Percentiles rank a stretch among this genome's conserved stretches.
These are phyloP conservation scores for Lasioglossum oenotherae DNA, from an alignment of 2,888 invertebrate genomes.

Conservation along the genomic window DNA sequence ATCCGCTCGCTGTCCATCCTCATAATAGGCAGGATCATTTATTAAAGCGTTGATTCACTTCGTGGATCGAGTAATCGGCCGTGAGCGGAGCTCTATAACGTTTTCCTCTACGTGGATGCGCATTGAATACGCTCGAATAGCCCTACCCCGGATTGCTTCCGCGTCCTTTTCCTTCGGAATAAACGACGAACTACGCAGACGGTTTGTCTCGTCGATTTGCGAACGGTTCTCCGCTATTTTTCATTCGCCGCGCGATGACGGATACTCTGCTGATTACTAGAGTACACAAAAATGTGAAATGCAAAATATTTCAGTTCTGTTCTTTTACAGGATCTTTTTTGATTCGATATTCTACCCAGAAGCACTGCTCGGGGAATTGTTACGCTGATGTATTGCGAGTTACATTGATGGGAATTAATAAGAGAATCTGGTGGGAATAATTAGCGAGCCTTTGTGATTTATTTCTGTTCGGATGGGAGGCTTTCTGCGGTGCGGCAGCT, in stretches of 20 bases:
- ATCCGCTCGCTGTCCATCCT: constrained; percentile 59
- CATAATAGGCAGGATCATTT: constrained; percentile 65
- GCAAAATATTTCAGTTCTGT: too few species aligned
- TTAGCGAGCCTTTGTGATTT: not conserved
- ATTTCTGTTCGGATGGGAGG: not conserved
- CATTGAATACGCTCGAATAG: constrained; percentile 37
- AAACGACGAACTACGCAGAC: not conserved
- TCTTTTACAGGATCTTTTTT: too few species aligned
- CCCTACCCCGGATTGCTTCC: constrained; percentile 25
- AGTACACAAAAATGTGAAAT: not conserved
- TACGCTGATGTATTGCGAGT: not conserved
- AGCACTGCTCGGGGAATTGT: not conserved
- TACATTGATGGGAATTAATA: not conserved
- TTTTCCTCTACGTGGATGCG: constrained; percentile 45
- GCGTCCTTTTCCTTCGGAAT: constrained; percentile 23
- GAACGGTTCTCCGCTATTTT: not conserved
- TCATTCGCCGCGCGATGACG: not conserved
- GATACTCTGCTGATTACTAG: not conserved
- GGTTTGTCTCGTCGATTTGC: not conserved
- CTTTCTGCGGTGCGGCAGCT: too few species aligned
- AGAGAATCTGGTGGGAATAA: not conserved
- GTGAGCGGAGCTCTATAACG: constrained; percentile 51
- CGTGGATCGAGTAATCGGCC: constrained; percentile 57
- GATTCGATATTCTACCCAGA: not conserved
- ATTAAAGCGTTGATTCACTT: constrained; percentile 67